These are phyloP conservation scores for Branchinecta lindahli DNA, from an alignment of 1,140 invertebrate species.

Conservation along the genomic window DNA sequence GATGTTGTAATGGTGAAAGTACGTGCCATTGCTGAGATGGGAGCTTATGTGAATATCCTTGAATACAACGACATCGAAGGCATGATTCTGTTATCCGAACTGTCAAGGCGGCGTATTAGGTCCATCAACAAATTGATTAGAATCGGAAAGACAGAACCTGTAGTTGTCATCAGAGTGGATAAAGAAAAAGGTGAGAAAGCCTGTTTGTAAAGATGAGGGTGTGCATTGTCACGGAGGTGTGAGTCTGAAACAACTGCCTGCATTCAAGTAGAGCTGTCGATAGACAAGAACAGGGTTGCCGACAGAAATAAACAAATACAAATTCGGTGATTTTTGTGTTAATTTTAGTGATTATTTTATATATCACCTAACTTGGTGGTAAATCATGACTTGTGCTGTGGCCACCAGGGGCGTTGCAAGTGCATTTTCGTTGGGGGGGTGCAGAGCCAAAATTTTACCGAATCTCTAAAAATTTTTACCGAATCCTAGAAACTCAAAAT, in stretches of 20 bases:
- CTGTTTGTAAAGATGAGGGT: neutral
- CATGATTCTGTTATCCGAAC: constrained; percentile 85
- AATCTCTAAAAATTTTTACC: too few relatives aligned
- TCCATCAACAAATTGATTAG: constrained; percentile 99
- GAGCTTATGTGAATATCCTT: constrained; percentile 91
- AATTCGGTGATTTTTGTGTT: constrained; percentile 7
- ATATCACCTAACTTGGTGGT: neutral
- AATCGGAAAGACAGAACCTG: constrained; percentile 95
- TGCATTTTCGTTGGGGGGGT: too few relatives aligned
- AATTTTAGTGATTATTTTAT: neutral
- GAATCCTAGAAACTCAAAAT: too few relatives aligned
- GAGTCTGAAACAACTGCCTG: constrained; percentile 3
- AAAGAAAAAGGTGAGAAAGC: constrained; percentile 78
- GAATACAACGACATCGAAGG: constrained; percentile 99
- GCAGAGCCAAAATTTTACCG: too few relatives aligned
- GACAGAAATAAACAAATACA: neutral
- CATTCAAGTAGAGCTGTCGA: neutral
- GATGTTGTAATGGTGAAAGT: constrained; percentile 99
- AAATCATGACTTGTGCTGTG: too few relatives aligned
- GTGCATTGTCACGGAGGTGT: neutral
- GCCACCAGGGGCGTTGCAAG: too few relatives aligned
- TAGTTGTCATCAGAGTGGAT: constrained; percentile 97
- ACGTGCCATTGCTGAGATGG: constrained; percentile 96
- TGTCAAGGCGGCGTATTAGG: constrained; percentile 92
- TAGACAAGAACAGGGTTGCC: neutral